Base-by-base conservation (phyloP, 2,888 invertebrate species). In the Cataglyphis rosenhaueri region DNA sequence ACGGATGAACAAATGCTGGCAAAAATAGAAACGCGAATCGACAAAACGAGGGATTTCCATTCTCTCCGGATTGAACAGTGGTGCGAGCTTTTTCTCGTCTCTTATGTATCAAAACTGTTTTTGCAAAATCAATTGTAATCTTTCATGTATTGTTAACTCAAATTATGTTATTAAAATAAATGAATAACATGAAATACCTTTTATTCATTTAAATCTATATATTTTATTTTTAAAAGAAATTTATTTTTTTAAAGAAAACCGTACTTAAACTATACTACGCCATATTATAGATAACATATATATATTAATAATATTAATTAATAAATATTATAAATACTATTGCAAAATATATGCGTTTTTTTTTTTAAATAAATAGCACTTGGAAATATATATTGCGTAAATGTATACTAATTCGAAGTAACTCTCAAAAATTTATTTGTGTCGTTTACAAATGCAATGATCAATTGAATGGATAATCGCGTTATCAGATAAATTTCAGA, bases 381-480 rank as follows among this genome's bases (percentile, higher is more conserved):
- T n/a, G 1, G 4, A 55, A 21, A 10, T 1, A 44, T 44, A 44
- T 15, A 44, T 41, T 12, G 32, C 48, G n/a, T 9, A 8, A 55
- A 41, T 8, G 8, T 15, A 5, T 65, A 12, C n/a, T 21, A 4
- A 62, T 41, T 3, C n/a, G 59, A 44, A 74, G 73, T 76, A 52
- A 52, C 73, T 15, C 44, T 25, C 25, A n/a, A 25, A 12, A 75
- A 44, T 81, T 44, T 44, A 65, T 29, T 25, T 29, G 18, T 15
- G 52, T 62, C 44, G 65, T 68, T 73, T 55, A 71, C 59, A 48
- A 79, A 75, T 81, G 64, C 57, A 57, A 41, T 81, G 79, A 88
- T 86, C 85, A 87, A 85, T 87, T 44, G 84, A 73, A 82, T 64
- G 79, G 81, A 84, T 85, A 85, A 89, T 85, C 84, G 70, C 70